These are phyloP conservation scores for Zenarchopterus dispar DNA, from an alignment of 2,797 vertebrate species.

Conservation along the genomic window DNA sequence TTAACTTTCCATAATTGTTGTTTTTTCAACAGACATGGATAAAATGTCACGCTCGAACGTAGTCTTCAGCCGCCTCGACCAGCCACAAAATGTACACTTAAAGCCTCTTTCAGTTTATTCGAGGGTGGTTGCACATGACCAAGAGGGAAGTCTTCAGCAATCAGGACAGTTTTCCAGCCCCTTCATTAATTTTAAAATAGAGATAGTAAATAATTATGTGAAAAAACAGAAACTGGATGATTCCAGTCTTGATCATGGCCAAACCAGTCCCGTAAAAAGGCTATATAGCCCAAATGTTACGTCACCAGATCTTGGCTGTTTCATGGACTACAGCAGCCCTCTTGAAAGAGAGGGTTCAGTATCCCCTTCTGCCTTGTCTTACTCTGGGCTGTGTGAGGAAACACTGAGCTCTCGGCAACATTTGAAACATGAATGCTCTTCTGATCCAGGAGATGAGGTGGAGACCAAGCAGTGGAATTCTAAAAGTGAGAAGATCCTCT, in stretches of 20 bases:
- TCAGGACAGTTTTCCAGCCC: background rate
- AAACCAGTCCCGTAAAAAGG: slow-evolving; percentile 38
- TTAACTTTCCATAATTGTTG: background rate
- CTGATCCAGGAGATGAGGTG: background rate
- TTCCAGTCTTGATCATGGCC: background rate
- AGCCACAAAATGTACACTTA: background rate
- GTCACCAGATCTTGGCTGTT: slow-evolving; percentile 49
- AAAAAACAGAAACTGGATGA: slow-evolving; percentile 32
- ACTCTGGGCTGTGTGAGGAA: background rate
- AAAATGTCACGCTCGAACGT: background rate
- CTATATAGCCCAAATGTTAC: background rate
- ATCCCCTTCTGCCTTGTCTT: background rate
- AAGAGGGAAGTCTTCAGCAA: background rate
- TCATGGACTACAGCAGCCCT: slow-evolving; percentile 33
- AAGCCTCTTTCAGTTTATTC: slow-evolving; percentile 31
- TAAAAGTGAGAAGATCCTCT: background rate
- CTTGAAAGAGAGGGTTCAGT: background rate
- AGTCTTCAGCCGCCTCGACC: background rate
- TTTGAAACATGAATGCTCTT: background rate
- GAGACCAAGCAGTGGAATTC: background rate
- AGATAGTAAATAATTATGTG: background rate
- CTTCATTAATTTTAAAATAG: slow-evolving; percentile 40
- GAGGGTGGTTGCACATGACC: slow-evolving; percentile 9
- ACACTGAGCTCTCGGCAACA: background rate
- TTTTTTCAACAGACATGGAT: slow-evolving; percentile 32